phyloP scores from a whole-genome alignment of 2,113 vertebrate species.

The Pseudonaja textilis region DNA sequence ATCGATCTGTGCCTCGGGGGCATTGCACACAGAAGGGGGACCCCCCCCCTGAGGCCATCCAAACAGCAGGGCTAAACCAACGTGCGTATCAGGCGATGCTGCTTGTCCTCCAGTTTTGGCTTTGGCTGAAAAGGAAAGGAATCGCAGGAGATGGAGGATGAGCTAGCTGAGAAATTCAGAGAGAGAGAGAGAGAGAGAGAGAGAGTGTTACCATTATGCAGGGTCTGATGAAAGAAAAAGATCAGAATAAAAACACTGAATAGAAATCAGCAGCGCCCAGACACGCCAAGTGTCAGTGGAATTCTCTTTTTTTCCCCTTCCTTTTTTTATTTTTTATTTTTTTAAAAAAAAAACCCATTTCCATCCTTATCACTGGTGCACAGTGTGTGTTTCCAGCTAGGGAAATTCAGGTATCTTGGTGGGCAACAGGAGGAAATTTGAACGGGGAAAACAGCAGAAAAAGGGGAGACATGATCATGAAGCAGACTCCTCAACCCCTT shows the following conservation, averaged over 20 bases:
- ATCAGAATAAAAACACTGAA: neutral
- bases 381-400: neutral
- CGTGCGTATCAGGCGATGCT: neutral
- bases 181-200: too few species aligned
- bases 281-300: neutral
- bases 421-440: neutral
- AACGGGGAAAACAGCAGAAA: neutral
- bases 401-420: neutral
- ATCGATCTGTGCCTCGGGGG: neutral
- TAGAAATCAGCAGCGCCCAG: neutral
- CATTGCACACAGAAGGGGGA: neutral
- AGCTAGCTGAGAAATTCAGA: too few species aligned
- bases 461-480: too few species aligned
- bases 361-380: constrained; percentile 9
- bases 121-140: neutral
- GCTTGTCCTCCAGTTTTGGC: neutral
- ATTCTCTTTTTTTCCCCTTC: neutral
- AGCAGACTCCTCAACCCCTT: too few species aligned
- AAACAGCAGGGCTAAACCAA: neutral
- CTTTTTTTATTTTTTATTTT: neutral
- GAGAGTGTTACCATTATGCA: neutral
- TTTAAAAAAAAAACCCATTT: neutral
- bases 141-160: neutral
- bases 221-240: neutral
- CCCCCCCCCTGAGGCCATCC: neutral